Evolutionary conservation across 2,113 vertebrate genomes (phyloP), one percentile per base, ranked within the genome.

Genomic region (Raja brachyura): DNA sequence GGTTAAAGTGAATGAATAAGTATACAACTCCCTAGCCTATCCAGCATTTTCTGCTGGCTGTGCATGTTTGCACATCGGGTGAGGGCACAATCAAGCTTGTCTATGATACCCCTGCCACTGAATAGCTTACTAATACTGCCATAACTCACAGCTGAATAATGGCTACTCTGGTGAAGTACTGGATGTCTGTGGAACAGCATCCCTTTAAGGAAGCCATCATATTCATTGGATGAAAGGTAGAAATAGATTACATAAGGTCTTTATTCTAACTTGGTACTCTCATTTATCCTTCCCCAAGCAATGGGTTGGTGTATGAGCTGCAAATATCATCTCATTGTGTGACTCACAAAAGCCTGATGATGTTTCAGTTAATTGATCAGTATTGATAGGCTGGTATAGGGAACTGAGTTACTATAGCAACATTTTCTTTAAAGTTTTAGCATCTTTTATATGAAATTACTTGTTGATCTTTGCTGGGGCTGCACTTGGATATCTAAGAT

Each of bases 21-120:
- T 48, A 48, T 86, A 16, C 56, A 63, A 13, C 11, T n/a, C 28
- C 81, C 56, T 63, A 13, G 28, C 25, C 83, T 86, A 16, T 86
- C 56, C 25, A 61, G 56, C 54, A 86, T n/a, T 86, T 59, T 61
- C 56, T 22, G 54, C 81, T 86, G 56, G 56, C 83, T 31, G 14
- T 86, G 56, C 61, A 86, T 86, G 25, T 63, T 63, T 86, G 83
- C 83, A 86, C 56, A 86, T 86, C 14, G 25, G 83, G 56, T 86
- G 81, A 86, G 83, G 83, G 31, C 83, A 86, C 59, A 86, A 86
- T 86, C 83, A 86, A 86, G 28, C 56, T 88, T 63, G 83, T 88
- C 25, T 63, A 28, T 63, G 83, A 88, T 63, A 31, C 28, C 83
- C n/a, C 83, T 88, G 83, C 59, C 61, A 61, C 59, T 63, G 83